Conservation (phyloP, 2,797 vertebrate species). For the Acipenser ruthenus region DNA sequence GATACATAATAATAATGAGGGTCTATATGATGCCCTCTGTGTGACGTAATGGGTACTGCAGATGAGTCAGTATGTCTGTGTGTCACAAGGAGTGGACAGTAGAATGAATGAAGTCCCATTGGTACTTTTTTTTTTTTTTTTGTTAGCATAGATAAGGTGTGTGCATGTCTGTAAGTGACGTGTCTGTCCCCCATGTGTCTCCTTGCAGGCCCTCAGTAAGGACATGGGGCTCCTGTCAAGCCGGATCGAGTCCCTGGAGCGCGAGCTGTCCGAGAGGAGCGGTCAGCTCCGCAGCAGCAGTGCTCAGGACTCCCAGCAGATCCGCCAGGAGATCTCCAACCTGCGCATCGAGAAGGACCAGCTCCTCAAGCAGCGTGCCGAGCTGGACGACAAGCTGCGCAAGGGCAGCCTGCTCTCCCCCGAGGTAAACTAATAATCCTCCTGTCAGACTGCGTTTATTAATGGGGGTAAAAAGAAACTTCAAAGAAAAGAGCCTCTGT, state of each 20-base stretch:
- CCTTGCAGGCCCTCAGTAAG: slow-evolving; percentile 76
- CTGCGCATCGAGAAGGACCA: slow-evolving; percentile 93
- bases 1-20: no score
- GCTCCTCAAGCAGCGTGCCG: slow-evolving; percentile 84
- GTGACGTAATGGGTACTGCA: no score
- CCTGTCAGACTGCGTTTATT: no score
- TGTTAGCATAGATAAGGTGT: neutral
- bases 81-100: no score
- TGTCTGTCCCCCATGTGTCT: neutral
- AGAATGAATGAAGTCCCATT: no score
- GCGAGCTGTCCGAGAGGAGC: slow-evolving; percentile 80
- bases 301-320: slow-evolving; percentile 82
- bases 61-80: no score
- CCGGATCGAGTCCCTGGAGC: slow-evolving; percentile 84
- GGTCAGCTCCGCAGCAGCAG: slow-evolving; percentile 83
- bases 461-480: no score
- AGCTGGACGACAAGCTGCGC: slow-evolving; percentile 87
- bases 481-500: no score
- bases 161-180: neutral
- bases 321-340: slow-evolving; percentile 85
- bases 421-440: slow-evolving; percentile 61
- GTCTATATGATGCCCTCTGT: no score
- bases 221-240: slow-evolving; percentile 83
- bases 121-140: no score
- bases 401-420: slow-evolving; percentile 86